Conservation (phyloP, 2,888 invertebrate species). For the Escarpia spicata region DNA sequence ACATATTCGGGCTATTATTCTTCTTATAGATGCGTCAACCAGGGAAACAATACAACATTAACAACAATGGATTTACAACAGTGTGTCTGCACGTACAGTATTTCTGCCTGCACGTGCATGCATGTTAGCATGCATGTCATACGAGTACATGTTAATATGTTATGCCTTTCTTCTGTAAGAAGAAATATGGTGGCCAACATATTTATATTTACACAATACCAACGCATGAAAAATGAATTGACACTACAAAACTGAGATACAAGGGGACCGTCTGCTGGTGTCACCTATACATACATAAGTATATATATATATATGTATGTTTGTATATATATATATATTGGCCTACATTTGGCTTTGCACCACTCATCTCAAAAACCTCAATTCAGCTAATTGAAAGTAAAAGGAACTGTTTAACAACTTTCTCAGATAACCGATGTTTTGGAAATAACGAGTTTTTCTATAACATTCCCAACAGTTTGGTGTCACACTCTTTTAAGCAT, state of each 20-base stretch:
- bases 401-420: background rate
- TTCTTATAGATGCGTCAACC: background rate
- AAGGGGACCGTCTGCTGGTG: background rate
- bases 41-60: background rate
- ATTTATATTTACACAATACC: background rate
- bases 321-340: too few species aligned
- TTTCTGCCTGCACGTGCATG: background rate
- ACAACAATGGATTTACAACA: background rate
- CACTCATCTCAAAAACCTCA: background rate
- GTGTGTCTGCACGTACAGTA: background rate
- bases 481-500: background rate
- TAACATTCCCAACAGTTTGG: background rate
- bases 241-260: background rate
- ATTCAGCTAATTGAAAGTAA: background rate
- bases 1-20: background rate
- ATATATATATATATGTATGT: background rate
- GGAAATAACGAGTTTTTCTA: background rate
- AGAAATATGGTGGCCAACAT: background rate
- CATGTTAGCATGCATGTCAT: background rate
- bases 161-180: background rate
- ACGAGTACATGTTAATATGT: background rate
- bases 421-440: background rate
- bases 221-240: background rate
- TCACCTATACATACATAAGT: too few species aligned
- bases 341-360: too few species aligned